Base-by-base conservation (phyloP, 2,113 vertebrate genomes). In the Triplophysa siluroides region DNA sequence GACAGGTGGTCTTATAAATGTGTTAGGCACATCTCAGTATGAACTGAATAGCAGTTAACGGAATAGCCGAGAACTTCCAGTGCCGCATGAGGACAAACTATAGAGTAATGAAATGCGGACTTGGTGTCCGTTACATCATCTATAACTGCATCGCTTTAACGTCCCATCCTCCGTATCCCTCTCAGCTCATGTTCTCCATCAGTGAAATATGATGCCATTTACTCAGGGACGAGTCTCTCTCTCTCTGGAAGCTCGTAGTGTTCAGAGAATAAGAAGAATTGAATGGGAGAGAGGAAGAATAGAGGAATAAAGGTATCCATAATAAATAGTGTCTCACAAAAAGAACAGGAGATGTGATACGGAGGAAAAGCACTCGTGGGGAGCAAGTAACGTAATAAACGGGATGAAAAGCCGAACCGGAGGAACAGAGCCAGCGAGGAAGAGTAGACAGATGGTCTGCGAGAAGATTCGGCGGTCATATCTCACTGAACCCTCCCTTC, bases 131-230 rank as follows among this genome's bases (percentile, higher is more conserved):
- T 65, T 77, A 54, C 45, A 38, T 54, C 24, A 54, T 43, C 24
- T 23, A 33, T 54, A 65, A 38, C 23, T 58, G 56, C 23, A 54
- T 70, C 9, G 8, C 29, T 69, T 67, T 79, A n/a, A 68, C 68
- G 69, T 56, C 33, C 16, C n/a, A 33, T 79, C 54, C 19, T 4
- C 19, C 12, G 3, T 41, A 52, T 58, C 26, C 33, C 14, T 38
- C 21, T 52, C 33, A 12, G 41, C 47, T 65, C 26, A 41, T 75
- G 70, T 69, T 66, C 67, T 79, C 50, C 24, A 24, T 18, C 67
- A 56, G 13, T 76, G 33, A 21, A 83, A 73, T 43, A 68, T 76
- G 66, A 76, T 76, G 23, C n/a, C 47, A 80, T 72, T 68, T 43
- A 76, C 60, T 76, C 43, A 83, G 41, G 66, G 45, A 79, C 29